These are phyloP conservation scores for Mizuhopecten yessoensis DNA, from an alignment of 1,140 invertebrate species.

Conservation along the genomic window DNA sequence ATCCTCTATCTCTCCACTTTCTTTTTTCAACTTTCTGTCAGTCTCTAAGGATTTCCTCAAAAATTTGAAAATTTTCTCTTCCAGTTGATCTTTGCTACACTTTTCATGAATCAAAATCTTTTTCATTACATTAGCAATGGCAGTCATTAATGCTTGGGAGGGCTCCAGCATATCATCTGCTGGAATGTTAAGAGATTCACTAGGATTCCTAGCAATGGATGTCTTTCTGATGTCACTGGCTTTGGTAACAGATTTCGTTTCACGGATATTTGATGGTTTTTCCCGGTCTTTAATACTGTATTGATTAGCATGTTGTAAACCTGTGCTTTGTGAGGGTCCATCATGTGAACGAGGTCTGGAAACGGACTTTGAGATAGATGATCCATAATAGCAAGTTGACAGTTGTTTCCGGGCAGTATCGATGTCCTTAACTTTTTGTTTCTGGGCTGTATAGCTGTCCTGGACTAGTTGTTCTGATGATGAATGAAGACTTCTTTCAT, in stretches of 20 bases:
- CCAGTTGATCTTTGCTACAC: not conserved
- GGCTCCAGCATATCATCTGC: not conserved
- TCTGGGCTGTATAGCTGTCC: not conserved
- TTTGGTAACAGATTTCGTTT: not conserved
- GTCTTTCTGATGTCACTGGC: not conserved
- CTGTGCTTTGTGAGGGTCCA: not conserved
- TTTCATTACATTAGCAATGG: constrained; percentile 5
- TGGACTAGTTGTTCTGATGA: not conserved
- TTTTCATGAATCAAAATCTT: not conserved
- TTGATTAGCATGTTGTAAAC: not conserved
- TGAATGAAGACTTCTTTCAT: not conserved
- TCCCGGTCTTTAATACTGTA: not conserved
- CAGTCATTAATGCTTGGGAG: not conserved
- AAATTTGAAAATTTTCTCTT: not conserved
- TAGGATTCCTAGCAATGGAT: not conserved
- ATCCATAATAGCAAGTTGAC: too few species aligned
- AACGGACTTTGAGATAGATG: not conserved
- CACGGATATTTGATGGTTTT: not conserved
- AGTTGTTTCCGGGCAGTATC: not conserved
- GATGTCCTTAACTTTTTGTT: not conserved
- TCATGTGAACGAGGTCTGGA: not conserved
- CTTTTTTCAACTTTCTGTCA: not conserved
- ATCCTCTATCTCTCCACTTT: not conserved
- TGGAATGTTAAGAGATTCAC: not conserved
- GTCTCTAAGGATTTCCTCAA: not conserved